Evolutionary conservation across 2,888 invertebrate genomes (phyloP), one percentile per base, ranked within the genome.

Genomic region (Papilio protenor): DNA sequence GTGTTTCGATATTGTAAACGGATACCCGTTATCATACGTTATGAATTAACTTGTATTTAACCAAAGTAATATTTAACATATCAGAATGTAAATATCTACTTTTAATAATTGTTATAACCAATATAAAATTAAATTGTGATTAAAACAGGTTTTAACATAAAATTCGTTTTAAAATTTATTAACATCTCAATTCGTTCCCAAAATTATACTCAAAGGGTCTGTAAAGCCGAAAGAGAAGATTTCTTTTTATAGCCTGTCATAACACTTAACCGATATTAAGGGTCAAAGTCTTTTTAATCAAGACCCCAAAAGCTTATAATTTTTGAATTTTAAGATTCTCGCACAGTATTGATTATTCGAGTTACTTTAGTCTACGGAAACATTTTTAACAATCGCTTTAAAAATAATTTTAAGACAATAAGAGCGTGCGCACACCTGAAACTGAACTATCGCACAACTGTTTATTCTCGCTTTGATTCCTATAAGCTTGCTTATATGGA

Each of bases 151-250:
- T 66, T n/a, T 66, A n/a, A 18, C 21, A 2, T 69, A 45, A 69
- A 45, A 69, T 21, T 69, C 40, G 33, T 16, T 61, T 61, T 40
- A n/a, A 40, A 40, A 66, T 66, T n/a, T n/a, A n/a, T 69, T 45
- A 21, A 33, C 27, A 69, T 69, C n/a, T 69, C 45, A n/a, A 45
- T 69, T 69, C 21, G 45, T 69, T 45, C 3, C 40, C 10, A 40
- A 69, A 69, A 69, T 69, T 45, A 69, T 14, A 69, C 45, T 69
- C 66, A 69, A 69, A 45, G 66, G 66, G 66, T 69, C 45, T 69
- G n/a, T 11, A 21, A 69, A 21, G 45, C 45, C 45, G 12, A 69
- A 21, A 69, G 18, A n/a, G 66, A 33, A 45, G 45, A 69, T 69
- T 69, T 69, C 66, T 45, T 69, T 66, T 69, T 69, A 69, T 21